Base-by-base conservation (phyloP, 2,113 vertebrate species). In the Hyperoodon ampullatus region DNA sequence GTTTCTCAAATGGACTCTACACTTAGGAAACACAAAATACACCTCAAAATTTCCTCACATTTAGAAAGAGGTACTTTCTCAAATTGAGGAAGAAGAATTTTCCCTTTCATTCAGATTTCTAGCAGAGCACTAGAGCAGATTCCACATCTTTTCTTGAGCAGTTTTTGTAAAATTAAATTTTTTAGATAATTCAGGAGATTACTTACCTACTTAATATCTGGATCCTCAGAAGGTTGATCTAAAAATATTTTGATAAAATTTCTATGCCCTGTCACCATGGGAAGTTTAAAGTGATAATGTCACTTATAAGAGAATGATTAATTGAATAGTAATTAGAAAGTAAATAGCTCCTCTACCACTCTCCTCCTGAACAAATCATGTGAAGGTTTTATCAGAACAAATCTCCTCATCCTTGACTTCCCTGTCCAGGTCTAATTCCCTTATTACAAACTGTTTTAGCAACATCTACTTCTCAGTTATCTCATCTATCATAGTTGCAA, bases 201-300 rank as follows among this genome's bases (percentile, higher is more conserved):
- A 15, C 6, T 39, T 35, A 15, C 7, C 44, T 33, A 55, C 3
- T 86, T 90, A 71, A 77, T 53, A 24, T 19, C 19, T 68, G 5
- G 8, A 28, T 50, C 14, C 11, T 91, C 12, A 33, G 6, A 26
- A 71, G 28, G 6, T 91, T 85, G 13, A 42, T 94, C 15, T 92
- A 78, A 89, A 93, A 85, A 35, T 35, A 33, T 80, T 90, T 78
- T 83, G 70, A 93, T 86, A 94, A 75, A 55, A 33, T 16, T 39
- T 71, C 10, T 88, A 30, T 72, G 42, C 39, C 42, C 47, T 80
- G 28, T 5, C 11, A 5, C 18, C 33, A 77, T 12, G 30, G 19
- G 68, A 85, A 71, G 14, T 90, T 94, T 77, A 80, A 93, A 75
- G 18, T 80, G 63, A 71, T 53, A 18, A 35, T 9, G 21, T 23